Evolutionary conservation across 2,113 vertebrate species (phyloP), one percentile per base, ranked within the genome.

Genomic region (Lasiurus cinereus): DNA sequence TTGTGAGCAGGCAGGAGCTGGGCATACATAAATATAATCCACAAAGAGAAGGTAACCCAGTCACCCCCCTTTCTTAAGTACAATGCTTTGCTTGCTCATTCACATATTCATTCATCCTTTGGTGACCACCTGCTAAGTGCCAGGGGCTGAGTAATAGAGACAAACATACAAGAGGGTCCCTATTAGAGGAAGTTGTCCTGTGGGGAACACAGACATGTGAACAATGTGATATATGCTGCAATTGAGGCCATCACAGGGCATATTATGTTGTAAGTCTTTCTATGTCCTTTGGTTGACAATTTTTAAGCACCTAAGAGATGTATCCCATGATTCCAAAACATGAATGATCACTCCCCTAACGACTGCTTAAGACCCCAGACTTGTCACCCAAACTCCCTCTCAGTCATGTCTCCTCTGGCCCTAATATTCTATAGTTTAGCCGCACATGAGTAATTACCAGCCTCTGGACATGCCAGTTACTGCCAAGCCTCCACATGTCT

Each of bases 281-380:
- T 72, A 15, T 46, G n/a, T 33, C 29, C 83, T 80, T 76, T 18
- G 33, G 33, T 67, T 73, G 62, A 56, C 46, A 39, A 31, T 22
- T 94, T 72, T 86, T 27, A 87, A 94, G 36, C 24, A 94, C 16
- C 46, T 85, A 11, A 11, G 52, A 83, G 21, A 43, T 74, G 8
- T 27, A 85, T 31, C 54, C 39, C 43, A 69, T 5, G 18, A 50
- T 74, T 94, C 83, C 29, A 80, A 80, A 96, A 50, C 62, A 46
- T 56, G 46, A 93, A 66, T 9, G n/a, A 62, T n/a, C 1, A 9
- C 11, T 13, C 33, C 21, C 52, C 21, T 27, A n/a, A n/a, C 36
- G 66, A 82, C 39, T 52, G 5, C 1, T 14, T 84, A 46, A 74
- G 66, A 39, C 0, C 22, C 48, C 48, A 52, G 18, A 83, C 9